Percentiles rank a stretch among this genome's conserved stretches.
Evolutionary conservation across 2,113 vertebrate genomes (phyloP).

Genomic region (Ifrita kowaldi): DNA sequence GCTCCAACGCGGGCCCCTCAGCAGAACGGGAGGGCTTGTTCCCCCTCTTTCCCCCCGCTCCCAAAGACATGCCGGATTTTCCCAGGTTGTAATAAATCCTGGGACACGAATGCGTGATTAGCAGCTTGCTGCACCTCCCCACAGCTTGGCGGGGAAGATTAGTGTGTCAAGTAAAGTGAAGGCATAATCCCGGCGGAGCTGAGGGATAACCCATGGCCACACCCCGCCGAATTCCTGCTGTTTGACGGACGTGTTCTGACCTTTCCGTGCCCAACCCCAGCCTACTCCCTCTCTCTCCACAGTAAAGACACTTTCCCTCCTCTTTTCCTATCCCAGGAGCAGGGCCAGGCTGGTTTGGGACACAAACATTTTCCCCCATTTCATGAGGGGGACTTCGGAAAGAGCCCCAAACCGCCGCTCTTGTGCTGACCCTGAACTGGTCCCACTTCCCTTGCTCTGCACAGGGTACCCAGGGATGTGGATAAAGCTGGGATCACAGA

Average conservation of each 20-base stretch:
- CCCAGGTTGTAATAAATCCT: neutral
- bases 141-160: neutral
- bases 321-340: neutral
- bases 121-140: neutral
- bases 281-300: neutral
- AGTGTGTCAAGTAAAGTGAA: neutral
- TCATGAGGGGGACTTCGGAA: fast-evolving
- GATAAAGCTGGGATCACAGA: neutral
- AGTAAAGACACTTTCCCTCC: fast-evolving
- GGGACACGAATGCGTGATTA: neutral
- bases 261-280: neutral
- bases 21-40: fast-evolving
- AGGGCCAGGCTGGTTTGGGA: neutral
- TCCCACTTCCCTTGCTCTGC: neutral
- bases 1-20: neutral
- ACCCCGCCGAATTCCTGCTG: neutral
- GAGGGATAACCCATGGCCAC: neutral
- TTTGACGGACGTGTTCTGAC: fast-evolving
- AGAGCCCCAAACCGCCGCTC: neutral
- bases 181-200: neutral
- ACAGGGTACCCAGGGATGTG: fast-evolving
- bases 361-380: neutral
- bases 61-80: neutral
- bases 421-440: neutral
- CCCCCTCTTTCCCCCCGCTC: fast-evolving